Evolutionary conservation across 1,140 invertebrate species (phyloP), one percentile per base, ranked within the genome.

Genomic region (Grapholita molesta): DNA sequence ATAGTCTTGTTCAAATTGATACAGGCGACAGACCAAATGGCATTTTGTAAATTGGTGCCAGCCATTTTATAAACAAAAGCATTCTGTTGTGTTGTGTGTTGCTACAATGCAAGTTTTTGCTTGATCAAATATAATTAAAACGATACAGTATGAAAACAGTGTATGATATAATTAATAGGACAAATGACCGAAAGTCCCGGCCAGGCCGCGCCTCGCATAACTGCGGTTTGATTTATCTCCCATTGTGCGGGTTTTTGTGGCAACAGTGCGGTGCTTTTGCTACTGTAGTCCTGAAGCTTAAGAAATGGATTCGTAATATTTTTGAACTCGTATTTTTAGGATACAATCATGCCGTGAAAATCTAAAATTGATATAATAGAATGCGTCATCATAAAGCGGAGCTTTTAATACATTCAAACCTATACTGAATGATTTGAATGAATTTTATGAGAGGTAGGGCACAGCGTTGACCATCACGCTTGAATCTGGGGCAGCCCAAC

Each of bases 141-240:
- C 18, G 42, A 48, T 1, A 48, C 42, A 48, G 18, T 21, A 55
- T 25, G 24, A 61, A 61, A 28, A 61, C 24, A 28, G 55, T 61
- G 55, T 61, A 61, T 15, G 55, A 61, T 30, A 61, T 61, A 61
- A 61, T 61, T 61, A 61, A 61, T 61, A 25, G 55, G 55, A 61
- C 55, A 61, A 61, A 61, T 61, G 55, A 61, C 25, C 28, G 55
- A 2, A 15, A 28, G 42, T 7, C 25, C n/a, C 1, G 55, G 23
- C 53, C n/a, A 25, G 25, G 25, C 24, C 55, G 25, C 24, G 55
- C n/a, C 35, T 11, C 55, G 55, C 55, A 61, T 61, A 61, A 15
- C 55, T 61, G 25, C 55, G 55, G 24, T 28, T 24, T 55, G 66
- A 68, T 68, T 68, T 68, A 68, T 68, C 8, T 9, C 0, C 48